Conservation (phyloP, 1,140 invertebrate genomes). For the Pseudomyrmex sp. region DNA sequence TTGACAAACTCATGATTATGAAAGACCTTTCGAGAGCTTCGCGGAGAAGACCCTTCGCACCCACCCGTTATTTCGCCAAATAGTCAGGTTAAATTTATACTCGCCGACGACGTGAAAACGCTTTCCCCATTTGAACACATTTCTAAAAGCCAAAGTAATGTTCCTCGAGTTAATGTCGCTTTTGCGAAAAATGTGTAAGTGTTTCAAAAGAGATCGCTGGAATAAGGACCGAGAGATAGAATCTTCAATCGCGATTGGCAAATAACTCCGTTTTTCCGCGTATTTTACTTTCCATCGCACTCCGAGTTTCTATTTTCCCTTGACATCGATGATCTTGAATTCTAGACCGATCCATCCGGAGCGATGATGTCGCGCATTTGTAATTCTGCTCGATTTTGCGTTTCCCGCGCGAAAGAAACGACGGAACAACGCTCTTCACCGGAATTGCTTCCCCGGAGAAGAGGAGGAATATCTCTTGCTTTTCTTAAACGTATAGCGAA, state of each 20-base stretch:
- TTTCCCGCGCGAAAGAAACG: background rate
- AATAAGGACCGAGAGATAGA: background rate
- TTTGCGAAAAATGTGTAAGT: background rate
- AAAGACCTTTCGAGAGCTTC: conserved; percentile 9
- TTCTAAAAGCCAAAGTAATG: conserved; percentile 12
- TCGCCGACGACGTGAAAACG: background rate
- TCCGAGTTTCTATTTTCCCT: background rate
- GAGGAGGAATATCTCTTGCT: conserved; percentile 3
- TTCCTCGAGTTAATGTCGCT: too few species aligned
- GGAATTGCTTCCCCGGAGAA: background rate
- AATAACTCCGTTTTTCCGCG: background rate
- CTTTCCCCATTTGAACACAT: conserved; percentile 13
- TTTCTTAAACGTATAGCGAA: background rate
- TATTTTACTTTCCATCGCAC: too few species aligned
- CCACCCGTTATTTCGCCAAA: conserved; percentile 8
- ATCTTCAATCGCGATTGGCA: conserved; percentile 19
- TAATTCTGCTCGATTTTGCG: conserved; percentile 35
- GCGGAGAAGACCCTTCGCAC: background rate
- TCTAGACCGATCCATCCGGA: background rate
- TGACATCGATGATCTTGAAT: background rate
- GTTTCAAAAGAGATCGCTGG: background rate
- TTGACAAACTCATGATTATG: conserved; percentile 55
- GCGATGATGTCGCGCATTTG: conserved; percentile 10
- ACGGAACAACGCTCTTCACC: background rate
- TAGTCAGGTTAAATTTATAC: conserved; percentile 49